Evolutionary conservation across 2,797 vertebrate genomes (phyloP), one percentile per base, ranked within the genome.

Genomic region (Hippopotamyrus pictus): DNA sequence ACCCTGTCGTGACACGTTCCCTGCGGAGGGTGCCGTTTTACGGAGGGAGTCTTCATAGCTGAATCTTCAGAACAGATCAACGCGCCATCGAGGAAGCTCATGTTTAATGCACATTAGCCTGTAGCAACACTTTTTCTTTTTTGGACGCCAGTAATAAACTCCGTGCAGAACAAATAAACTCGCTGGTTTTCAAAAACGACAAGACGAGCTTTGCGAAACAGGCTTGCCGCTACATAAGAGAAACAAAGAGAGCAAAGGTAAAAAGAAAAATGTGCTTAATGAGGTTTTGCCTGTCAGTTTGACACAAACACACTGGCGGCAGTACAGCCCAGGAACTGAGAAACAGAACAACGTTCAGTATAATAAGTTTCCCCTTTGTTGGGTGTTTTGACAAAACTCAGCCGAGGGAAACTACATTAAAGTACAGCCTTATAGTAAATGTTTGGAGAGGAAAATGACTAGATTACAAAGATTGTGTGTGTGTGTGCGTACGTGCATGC

Each of bases 21-120:
- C 41, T n/a, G 76, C 2, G 76, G 76, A 82, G 19, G 19, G 37
- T 37, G 4, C 17, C 41, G 76, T 82, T 82, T 62, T 46, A 46
- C 41, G 19, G 5, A 73, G 69, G 12, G 69, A 73, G 69, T 37
- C 69, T 73, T 41, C 69, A 41, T 19, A 73, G 69, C 14, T 33
- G 12, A 41, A 33, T 46, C 76, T 82, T 82, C 41, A 44, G 17
- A 79, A 41, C 7, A 17, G 76, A 82, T 82, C 76, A 8, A n/a
- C 76, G 76, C 1, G 41, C 76, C 41, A 1, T 46, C 19, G 41
- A 46, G 76, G 76, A n/a, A 82, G 7, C 76, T 82, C 76, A 82
- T 82, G 76, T 82, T 82, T 82, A 82, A 82, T 82, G 76, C 76
- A 82, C 76, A 3, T 19, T 46, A 46, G 76, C 76, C 76, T 44